Evolutionary conservation across 2,797 vertebrate genomes (phyloP).

Genomic region (Parauchenoglanis punctatus): DNA sequence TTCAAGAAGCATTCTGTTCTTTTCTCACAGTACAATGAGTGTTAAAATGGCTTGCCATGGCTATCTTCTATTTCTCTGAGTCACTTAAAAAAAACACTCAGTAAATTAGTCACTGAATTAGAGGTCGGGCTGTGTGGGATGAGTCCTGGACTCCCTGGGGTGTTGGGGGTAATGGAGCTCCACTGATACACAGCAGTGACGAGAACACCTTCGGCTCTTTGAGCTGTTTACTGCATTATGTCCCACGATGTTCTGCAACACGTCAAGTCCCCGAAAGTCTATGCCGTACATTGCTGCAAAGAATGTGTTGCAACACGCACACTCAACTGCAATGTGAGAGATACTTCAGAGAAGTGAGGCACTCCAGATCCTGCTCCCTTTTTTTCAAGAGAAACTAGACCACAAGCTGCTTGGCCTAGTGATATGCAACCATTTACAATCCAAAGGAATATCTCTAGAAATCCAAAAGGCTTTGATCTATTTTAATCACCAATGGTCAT

Average conservation of each 20-base stretch:
- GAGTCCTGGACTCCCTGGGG: slow-evolving; percentile 27
- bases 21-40: neutral
- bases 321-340: slow-evolving; percentile 21
- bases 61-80: neutral
- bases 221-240: slow-evolving; percentile 33
- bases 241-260: slow-evolving; percentile 39
- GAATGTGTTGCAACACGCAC: slow-evolving; percentile 21
- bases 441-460: slow-evolving; percentile 4
- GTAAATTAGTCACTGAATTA: slow-evolving; percentile 28
- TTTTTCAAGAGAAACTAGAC: slow-evolving; percentile 20
- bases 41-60: neutral
- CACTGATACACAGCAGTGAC: slow-evolving; percentile 21
- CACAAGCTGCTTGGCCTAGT: slow-evolving; percentile 33
- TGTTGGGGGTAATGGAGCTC: slow-evolving; percentile 17
- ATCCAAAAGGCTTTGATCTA: slow-evolving; percentile 21
- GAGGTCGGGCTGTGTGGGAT: slow-evolving; percentile 26
- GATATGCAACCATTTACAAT: slow-evolving; percentile 11
- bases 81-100: neutral
- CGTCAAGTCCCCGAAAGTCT: slow-evolving; percentile 26
- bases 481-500: slow-evolving; percentile 18
- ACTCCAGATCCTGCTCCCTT: slow-evolving; percentile 41
- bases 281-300: slow-evolving; percentile 18
- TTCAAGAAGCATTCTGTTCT: neutral
- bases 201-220: slow-evolving; percentile 8
- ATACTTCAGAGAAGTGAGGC: slow-evolving; percentile 44